Evolutionary conservation across 2,888 invertebrate species (phyloP).

Genomic region (Lobophora halterata): DNA sequence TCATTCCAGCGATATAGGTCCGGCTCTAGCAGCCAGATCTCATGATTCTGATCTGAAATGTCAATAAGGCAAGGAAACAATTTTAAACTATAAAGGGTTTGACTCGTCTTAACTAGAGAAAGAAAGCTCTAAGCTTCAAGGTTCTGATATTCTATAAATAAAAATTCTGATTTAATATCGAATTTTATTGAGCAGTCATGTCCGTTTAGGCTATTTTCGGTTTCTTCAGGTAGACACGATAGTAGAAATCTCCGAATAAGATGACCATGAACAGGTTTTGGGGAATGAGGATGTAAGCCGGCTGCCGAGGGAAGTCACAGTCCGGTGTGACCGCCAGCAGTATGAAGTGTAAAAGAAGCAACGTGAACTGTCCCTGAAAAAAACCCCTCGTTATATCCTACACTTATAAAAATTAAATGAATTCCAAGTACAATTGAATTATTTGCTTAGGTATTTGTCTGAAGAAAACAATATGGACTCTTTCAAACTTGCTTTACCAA

Average conservation of each 20-base stretch:
- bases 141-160: background rate
- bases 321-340: slow-evolving; percentile 58
- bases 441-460: too few relatives aligned
- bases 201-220: slow-evolving; percentile 27
- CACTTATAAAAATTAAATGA: slow-evolving; percentile 1
- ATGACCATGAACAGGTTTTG: slow-evolving; percentile 85
- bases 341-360: slow-evolving; percentile 78
- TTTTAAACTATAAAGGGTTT: too few relatives aligned
- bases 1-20: too few relatives aligned
- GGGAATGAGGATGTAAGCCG: slow-evolving; percentile 78
- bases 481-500: too few relatives aligned
- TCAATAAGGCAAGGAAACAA: too few relatives aligned
- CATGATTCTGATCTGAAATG: too few relatives aligned
- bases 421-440: too few relatives aligned
- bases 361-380: slow-evolving; percentile 82
- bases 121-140: background rate
- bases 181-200: slow-evolving; percentile 2
- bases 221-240: slow-evolving; percentile 77
- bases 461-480: too few relatives aligned
- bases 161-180: background rate
- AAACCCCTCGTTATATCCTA: too few relatives aligned
- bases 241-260: slow-evolving; percentile 86
- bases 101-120: too few relatives aligned
- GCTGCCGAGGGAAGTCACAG: slow-evolving; percentile 80
- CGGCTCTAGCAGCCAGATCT: too few relatives aligned